phyloP scores from a whole-genome alignment of 2,113 vertebrate species.

The Limnothrissa miodon region DNA sequence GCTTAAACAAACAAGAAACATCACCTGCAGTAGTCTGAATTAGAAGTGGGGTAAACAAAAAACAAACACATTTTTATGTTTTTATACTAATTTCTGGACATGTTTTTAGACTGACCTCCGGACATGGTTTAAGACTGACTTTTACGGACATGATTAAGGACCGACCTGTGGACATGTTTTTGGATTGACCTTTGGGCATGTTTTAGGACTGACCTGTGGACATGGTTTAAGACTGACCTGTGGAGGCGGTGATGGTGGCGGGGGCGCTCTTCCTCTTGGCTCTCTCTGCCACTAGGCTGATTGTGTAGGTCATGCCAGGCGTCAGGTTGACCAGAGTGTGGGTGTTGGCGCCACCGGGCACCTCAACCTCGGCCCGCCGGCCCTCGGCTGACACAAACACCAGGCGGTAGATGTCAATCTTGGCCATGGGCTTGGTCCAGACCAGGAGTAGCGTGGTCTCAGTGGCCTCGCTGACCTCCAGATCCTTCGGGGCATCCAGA shows the following conservation, averaged over 20 bases:
- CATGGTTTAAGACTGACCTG: slow-evolving; percentile 72
- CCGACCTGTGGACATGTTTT: background rate
- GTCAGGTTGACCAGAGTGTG: slow-evolving; percentile 73
- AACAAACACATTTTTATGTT: background rate
- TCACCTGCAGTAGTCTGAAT: background rate
- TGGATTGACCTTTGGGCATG: too few species aligned
- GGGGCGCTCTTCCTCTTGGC: slow-evolving; percentile 83
- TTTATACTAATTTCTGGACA: background rate
- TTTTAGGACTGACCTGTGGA: background rate
- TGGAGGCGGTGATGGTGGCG: slow-evolving; percentile 70
- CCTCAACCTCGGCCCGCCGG: slow-evolving; percentile 65
- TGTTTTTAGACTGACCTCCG: slow-evolving; percentile 75
- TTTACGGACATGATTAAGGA: too few species aligned
- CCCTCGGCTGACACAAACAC: slow-evolving; percentile 66
- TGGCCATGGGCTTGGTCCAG: slow-evolving; percentile 85
- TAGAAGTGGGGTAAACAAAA: background rate
- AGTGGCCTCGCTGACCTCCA: slow-evolving; percentile 74
- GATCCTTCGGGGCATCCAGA: slow-evolving; percentile 85
- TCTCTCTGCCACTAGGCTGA: slow-evolving; percentile 82
- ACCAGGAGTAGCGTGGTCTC: slow-evolving; percentile 80
- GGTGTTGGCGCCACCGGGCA: slow-evolving; percentile 73
- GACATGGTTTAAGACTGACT: too few species aligned
- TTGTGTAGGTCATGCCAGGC: slow-evolving; percentile 79
- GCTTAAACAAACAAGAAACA: background rate
- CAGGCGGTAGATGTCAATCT: slow-evolving; percentile 85